Conservation (phyloP, 2,113 vertebrate genomes). For the Verasper variegatus region DNA sequence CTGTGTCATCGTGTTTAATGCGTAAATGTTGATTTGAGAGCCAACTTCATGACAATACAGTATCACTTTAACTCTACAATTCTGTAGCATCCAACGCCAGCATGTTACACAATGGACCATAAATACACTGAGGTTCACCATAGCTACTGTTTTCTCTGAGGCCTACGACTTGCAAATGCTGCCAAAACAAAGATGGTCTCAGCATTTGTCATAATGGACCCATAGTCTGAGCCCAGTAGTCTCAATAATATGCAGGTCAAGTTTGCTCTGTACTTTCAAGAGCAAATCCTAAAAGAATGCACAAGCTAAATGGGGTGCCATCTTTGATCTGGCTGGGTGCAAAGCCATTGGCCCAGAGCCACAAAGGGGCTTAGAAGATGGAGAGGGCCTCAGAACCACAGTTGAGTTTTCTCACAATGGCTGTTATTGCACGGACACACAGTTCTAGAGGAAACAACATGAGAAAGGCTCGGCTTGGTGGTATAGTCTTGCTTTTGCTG, state of each 20-base stretch:
- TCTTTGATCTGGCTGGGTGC: constrained; percentile 80
- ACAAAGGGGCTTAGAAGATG: constrained; percentile 78
- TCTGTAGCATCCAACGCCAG: constrained; percentile 13
- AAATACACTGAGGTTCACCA: constrained; percentile 51
- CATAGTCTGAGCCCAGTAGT: constrained; percentile 48
- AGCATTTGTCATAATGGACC: constrained; percentile 59
- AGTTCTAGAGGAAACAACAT: constrained; percentile 68
- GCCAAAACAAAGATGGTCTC: constrained; percentile 68
- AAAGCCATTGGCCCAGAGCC: constrained; percentile 79
- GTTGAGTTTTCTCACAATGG: constrained; percentile 77
- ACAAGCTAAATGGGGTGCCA: constrained; percentile 77
- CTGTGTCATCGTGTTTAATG: neutral
- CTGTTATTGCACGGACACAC: constrained; percentile 65
- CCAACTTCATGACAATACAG: neutral
- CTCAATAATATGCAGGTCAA: constrained; percentile 74
- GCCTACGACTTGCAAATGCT: constrained; percentile 48
- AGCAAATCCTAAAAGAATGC: constrained; percentile 80
- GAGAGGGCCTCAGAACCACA: constrained; percentile 76
- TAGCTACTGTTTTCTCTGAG: constrained; percentile 45
- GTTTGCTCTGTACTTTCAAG: constrained; percentile 68
- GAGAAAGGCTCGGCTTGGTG: constrained; percentile 56
- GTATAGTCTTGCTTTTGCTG: constrained; percentile 63
- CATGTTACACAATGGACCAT: constrained; percentile 22
- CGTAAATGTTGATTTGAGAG: constrained; percentile 10
- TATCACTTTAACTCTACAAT: neutral